Percentiles rank a stretch among this genome's conserved stretches.
Evolutionary conservation across 2,797 vertebrate species (phyloP).

Genomic region (Botia almorhae): DNA sequence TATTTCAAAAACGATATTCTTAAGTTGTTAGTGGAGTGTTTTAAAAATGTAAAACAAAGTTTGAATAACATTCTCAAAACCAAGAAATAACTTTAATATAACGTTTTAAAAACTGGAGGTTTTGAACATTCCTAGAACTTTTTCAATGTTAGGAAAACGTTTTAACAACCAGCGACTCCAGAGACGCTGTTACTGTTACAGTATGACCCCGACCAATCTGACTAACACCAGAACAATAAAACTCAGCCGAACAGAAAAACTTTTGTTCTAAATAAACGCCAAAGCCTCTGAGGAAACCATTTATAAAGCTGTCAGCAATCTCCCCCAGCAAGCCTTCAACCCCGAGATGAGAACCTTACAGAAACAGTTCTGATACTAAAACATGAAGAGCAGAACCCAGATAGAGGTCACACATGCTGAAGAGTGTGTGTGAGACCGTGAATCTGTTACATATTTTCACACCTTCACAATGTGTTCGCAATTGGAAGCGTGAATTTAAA

Average conservation of each 20-base stretch:
- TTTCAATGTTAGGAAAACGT: too few species aligned
- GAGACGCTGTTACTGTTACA: conserved; percentile 53
- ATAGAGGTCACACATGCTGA: conserved; percentile 16
- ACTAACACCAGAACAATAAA: conserved; percentile 58
- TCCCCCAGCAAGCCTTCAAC: conserved; percentile 26
- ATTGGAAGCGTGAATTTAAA: not conserved
- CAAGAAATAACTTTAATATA: too few species aligned
- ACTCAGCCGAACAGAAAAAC: conserved; percentile 34
- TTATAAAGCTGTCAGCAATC: conserved; percentile 53
- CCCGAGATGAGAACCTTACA: conserved; percentile 34
- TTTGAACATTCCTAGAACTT: too few species aligned
- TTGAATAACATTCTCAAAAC: too few species aligned
- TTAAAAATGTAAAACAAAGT: too few species aligned
- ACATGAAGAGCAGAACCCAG: conserved; percentile 1
- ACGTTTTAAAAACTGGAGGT: too few species aligned
- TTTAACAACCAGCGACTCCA: too few species aligned
- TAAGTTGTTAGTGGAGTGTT: too few species aligned
- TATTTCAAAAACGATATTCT: too few species aligned
- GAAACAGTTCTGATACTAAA: conserved; percentile 24
- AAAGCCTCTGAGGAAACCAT: conserved; percentile 52
- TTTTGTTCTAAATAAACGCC: conserved; percentile 59
- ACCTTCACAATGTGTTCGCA: not conserved
- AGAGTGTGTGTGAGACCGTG: not conserved
- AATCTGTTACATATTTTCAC: not conserved
- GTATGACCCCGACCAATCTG: conserved; percentile 47